phyloP scores from a whole-genome alignment of 2,113 vertebrate species.

The Martes martes region DNA sequence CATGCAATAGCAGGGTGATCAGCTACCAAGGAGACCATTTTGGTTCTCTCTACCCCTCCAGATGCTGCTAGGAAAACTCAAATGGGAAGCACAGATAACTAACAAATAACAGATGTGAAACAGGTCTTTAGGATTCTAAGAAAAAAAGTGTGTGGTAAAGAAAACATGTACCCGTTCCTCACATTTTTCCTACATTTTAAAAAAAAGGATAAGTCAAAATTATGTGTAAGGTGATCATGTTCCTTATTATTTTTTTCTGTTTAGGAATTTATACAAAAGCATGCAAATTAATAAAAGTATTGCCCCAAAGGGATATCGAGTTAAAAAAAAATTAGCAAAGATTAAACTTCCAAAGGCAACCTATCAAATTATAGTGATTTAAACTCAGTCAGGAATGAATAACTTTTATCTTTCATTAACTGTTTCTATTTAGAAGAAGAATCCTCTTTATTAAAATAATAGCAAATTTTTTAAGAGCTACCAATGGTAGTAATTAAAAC shows the following conservation, averaged over 20 bases:
- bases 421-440: background rate
- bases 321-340: background rate
- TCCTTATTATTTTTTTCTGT: background rate
- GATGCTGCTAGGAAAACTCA: background rate
- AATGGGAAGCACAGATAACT: background rate
- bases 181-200: background rate
- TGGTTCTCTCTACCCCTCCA: background rate
- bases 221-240: background rate
- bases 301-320: background rate
- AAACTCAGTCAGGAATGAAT: background rate
- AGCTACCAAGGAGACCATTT: background rate
- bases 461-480: background rate
- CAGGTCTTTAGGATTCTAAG: background rate
- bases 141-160: background rate
- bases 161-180: background rate
- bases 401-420: constrained; percentile 5
- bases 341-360: background rate
- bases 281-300: background rate
- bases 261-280: background rate
- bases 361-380: background rate
- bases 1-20: too few species aligned
- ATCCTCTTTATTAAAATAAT: background rate
- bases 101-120: background rate
- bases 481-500: background rate
- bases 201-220: background rate